Conservation (phyloP, 1,140 invertebrate genomes). For the Zaprionus vittiger region DNA sequence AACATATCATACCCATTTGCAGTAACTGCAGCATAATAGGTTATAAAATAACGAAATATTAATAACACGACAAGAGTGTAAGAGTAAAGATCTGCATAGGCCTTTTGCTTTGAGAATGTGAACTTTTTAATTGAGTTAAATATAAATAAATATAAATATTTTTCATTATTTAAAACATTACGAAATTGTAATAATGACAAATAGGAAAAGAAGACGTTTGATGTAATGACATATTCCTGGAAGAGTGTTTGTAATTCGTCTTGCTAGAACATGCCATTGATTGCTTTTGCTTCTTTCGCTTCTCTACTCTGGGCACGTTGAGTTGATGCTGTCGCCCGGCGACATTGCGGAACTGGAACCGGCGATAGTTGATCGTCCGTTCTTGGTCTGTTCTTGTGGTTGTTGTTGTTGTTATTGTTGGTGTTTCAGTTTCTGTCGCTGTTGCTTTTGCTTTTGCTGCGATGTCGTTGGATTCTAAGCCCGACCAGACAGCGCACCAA, state of each 20-base stretch:
- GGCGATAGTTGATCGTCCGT: slow-evolving; percentile 68
- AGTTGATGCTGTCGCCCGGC: slow-evolving; percentile 74
- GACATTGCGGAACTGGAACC: slow-evolving; percentile 80
- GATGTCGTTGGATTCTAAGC: slow-evolving; percentile 42
- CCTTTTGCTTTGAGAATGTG: neutral
- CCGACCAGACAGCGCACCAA: slow-evolving; percentile 13
- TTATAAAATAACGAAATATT: slow-evolving; percentile 46
- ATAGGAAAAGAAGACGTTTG: too few species aligned
- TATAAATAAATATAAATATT: too few species aligned
- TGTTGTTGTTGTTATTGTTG: slow-evolving; percentile 17
- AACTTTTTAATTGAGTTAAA: neutral
- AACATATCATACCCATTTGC: neutral
- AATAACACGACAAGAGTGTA: slow-evolving; percentile 43
- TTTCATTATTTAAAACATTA: neutral
- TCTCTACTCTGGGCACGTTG: slow-evolving; percentile 42
- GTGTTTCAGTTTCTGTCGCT: slow-evolving; percentile 7
- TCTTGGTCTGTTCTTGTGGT: slow-evolving; percentile 18
- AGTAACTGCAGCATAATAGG: neutral
- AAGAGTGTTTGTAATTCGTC: neutral
- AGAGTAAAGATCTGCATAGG: slow-evolving; percentile 24
- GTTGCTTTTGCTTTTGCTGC: slow-evolving; percentile 17
- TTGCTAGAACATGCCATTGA: neutral
- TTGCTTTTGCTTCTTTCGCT: slow-evolving; percentile 20
- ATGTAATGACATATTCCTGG: neutral
- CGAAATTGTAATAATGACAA: neutral